A percentile compares a stretch with the other conserved stretches of the same genome.
phyloP scores from a whole-genome alignment of 2,888 invertebrate species.

The Hypsopygia costalis region DNA sequence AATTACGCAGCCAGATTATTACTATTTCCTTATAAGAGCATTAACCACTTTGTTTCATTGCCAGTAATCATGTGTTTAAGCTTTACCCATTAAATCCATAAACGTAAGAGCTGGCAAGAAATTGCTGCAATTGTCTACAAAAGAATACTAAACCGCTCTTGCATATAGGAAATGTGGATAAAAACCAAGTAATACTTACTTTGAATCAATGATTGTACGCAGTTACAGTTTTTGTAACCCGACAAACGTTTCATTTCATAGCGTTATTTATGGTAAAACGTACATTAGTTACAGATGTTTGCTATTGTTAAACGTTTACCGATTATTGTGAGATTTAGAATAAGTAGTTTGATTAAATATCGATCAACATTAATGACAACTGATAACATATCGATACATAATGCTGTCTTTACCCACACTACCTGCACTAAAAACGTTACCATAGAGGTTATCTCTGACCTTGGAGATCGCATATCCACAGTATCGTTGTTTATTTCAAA shows the following conservation, averaged over 20 bases:
- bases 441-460: too few species aligned
- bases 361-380: too few species aligned
- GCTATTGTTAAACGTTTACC: too few species aligned
- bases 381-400: too few species aligned
- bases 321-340: too few species aligned
- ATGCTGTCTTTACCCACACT: too few species aligned
- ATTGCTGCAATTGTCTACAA: conserved; percentile 57
- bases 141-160: not conserved
- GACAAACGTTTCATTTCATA: conserved; percentile 50
- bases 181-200: conserved; percentile 40
- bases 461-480: too few species aligned
- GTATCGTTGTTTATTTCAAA: too few species aligned
- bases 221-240: conserved; percentile 42
- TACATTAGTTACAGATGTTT: too few species aligned
- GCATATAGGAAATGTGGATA: conserved; percentile 37
- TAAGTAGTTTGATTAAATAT: too few species aligned
- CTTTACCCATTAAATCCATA: conserved; percentile 66
- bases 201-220: conserved; percentile 50
- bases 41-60: conserved; percentile 71
- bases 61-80: conserved; percentile 64
- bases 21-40: conserved; percentile 65
- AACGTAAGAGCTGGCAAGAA: conserved; percentile 47
- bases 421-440: too few species aligned
- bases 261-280: conserved; percentile 5
- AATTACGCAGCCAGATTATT: conserved; percentile 62